phyloP scores from a whole-genome alignment of 92 coral and sea anemone species.

The Palythoa grandiflora region DNA sequence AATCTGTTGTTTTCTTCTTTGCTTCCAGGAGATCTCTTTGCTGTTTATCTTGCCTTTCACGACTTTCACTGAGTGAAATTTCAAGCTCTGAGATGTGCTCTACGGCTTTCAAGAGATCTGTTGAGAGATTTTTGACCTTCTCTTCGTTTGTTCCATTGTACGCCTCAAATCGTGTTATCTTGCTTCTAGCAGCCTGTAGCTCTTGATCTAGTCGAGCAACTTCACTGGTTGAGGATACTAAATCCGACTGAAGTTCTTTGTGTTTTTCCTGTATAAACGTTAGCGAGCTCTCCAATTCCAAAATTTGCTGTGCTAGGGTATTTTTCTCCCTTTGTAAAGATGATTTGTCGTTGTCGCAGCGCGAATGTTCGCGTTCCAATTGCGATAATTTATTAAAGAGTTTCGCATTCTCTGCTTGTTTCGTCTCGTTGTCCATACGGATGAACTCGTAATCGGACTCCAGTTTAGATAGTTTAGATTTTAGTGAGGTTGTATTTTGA shows the following conservation, averaged over 20 bases:
- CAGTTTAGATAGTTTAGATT: slow-evolving; percentile 64
- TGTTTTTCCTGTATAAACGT: slow-evolving; percentile 64
- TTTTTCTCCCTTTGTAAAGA: slow-evolving; percentile 60
- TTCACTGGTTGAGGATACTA: slow-evolving; percentile 73
- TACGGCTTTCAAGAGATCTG: slow-evolving; percentile 68
- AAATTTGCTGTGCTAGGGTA: slow-evolving; percentile 53
- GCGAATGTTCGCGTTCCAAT: slow-evolving; percentile 68
- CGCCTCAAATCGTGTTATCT: slow-evolving; percentile 83
- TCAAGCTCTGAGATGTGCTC: slow-evolving; percentile 76
- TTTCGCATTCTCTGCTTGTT: slow-evolving; percentile 67
- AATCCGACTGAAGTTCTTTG: slow-evolving; percentile 75
- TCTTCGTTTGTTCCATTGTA: slow-evolving; percentile 65
- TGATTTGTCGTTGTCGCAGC: slow-evolving; percentile 55
- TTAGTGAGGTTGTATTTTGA: slow-evolving; percentile 56
- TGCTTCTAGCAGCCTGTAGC: slow-evolving; percentile 69
- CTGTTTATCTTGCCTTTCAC: slow-evolving; percentile 67
- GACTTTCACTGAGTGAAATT: slow-evolving; percentile 54
- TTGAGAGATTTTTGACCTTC: slow-evolving; percentile 67
- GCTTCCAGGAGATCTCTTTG: slow-evolving; percentile 81
- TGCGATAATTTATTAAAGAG: slow-evolving; percentile 68
- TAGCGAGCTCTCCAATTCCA: slow-evolving; percentile 68
- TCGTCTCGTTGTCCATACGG: slow-evolving; percentile 58
- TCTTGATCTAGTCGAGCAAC: slow-evolving; percentile 82
- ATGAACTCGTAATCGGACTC: slow-evolving; percentile 65
- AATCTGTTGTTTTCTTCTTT: slow-evolving; percentile 78